Percentiles rank a stretch among this genome's conserved stretches.
Conservation (phyloP, 2,797 vertebrate genomes). For the Sciurus vulgaris region DNA sequence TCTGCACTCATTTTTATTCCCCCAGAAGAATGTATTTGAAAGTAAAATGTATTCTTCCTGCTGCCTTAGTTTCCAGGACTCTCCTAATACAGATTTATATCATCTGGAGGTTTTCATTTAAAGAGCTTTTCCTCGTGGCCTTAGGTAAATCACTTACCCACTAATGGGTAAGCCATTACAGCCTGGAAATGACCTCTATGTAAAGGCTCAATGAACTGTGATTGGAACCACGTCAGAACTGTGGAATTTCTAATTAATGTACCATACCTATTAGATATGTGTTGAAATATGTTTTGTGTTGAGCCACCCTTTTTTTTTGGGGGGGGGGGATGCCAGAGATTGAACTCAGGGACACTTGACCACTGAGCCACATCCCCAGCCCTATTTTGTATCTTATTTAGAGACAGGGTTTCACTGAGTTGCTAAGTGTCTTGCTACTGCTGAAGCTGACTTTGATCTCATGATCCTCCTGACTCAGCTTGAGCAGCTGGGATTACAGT, state of each 20-base stretch:
- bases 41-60: constrained; percentile 25
- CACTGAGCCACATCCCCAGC: too few relatives aligned
- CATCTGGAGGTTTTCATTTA: constrained; percentile 43
- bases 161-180: background rate
- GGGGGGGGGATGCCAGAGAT: too few relatives aligned
- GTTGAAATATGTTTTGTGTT: constrained; percentile 41
- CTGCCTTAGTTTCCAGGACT: background rate
- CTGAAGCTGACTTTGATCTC: too few relatives aligned
- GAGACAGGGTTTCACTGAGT: too few relatives aligned
- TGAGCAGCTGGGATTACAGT: too few relatives aligned
- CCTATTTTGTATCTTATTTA: too few relatives aligned
- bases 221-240: constrained; percentile 8
- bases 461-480: too few relatives aligned
- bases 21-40: constrained; percentile 30
- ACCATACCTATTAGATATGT: background rate
- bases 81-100: background rate
- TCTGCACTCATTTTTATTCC: background rate
- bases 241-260: constrained; percentile 35
- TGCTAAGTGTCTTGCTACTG: too few relatives aligned
- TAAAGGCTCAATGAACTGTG: constrained; percentile 46
- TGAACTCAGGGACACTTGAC: too few relatives aligned
- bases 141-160: constrained; percentile 33
- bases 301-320: background rate
- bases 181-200: constrained; percentile 28
- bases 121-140: background rate